phyloP scores from a whole-genome alignment of 2,888 invertebrate species.

The Autographa gamma region DNA sequence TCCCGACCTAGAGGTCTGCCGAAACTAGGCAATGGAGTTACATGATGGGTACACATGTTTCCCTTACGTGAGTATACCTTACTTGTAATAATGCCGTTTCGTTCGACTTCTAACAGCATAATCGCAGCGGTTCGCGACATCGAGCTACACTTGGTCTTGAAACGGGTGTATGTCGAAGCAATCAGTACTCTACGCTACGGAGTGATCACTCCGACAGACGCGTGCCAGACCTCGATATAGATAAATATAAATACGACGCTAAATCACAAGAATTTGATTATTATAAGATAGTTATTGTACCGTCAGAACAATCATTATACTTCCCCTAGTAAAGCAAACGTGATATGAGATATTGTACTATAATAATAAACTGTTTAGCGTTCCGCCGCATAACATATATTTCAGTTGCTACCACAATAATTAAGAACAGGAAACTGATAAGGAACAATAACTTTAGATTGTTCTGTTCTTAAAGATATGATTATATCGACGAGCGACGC shows the following conservation, averaged over 20 bases:
- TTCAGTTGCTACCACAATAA: conserved; percentile 35
- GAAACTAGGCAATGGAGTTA: conserved; percentile 27
- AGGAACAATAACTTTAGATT: conserved; percentile 15
- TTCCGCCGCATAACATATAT: conserved; percentile 27
- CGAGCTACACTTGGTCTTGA: conserved; percentile 35
- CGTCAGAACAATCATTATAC: conserved; percentile 64
- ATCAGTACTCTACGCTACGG: conserved; percentile 34
- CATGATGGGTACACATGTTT: conserved; percentile 23
- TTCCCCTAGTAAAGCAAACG: conserved; percentile 53
- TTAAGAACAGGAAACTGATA: conserved; percentile 32
- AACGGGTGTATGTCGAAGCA: conserved; percentile 32
- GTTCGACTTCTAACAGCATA: conserved; percentile 37
- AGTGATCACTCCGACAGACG: conserved; percentile 40
- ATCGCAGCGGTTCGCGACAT: conserved; percentile 39
- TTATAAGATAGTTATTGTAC: conserved; percentile 76
- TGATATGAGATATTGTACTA: conserved; percentile 81
- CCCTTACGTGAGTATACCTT: conserved; percentile 33
- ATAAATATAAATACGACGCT: conserved; percentile 71
- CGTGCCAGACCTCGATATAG: conserved; percentile 43
- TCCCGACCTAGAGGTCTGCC: conserved; percentile 23
- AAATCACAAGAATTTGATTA: conserved; percentile 75
- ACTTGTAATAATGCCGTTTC: conserved; percentile 26
- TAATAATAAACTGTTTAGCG: conserved; percentile 43
- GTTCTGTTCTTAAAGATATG: conserved; percentile 36
- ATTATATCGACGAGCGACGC: conserved; percentile 28